Conservation (phyloP, 2,113 vertebrate species). For the Ctenomys sociabilis region DNA sequence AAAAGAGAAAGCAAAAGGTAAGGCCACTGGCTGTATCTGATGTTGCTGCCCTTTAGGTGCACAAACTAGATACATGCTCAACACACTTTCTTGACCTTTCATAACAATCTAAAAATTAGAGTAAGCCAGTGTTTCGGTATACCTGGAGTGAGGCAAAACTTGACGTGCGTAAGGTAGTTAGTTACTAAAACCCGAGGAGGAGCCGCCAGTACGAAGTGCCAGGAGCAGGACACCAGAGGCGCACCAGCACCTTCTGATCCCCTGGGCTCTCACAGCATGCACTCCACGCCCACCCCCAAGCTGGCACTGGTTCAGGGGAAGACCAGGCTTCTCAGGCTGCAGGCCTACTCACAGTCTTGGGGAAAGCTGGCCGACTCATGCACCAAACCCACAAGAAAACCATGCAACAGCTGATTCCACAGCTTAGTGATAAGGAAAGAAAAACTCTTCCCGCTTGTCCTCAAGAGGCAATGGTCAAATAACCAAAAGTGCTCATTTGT, state of each 20-base stretch:
- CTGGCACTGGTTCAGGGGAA: neutral
- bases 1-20: neutral
- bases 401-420: neutral
- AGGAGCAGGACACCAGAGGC: neutral
- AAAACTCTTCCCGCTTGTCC: neutral
- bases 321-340: neutral
- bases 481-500: slow-evolving; percentile 10
- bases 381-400: neutral
- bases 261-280: neutral
- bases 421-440: slow-evolving; percentile 18
- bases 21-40: neutral
- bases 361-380: neutral
- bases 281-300: neutral
- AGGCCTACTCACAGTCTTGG: neutral
- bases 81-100: slow-evolving; percentile 16
- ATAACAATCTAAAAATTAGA: slow-evolving; percentile 23
- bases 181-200: neutral
- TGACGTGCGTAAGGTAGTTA: neutral
- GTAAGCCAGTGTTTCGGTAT: neutral
- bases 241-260: neutral
- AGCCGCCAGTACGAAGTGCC: neutral
- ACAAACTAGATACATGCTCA: neutral
- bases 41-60: neutral
- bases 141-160: slow-evolving; percentile 28
- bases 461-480: neutral